Evolutionary conservation across 2,113 vertebrate species (phyloP), one percentile per base, ranked within the genome.

Genomic region (Diglossa brunneiventris): DNA sequence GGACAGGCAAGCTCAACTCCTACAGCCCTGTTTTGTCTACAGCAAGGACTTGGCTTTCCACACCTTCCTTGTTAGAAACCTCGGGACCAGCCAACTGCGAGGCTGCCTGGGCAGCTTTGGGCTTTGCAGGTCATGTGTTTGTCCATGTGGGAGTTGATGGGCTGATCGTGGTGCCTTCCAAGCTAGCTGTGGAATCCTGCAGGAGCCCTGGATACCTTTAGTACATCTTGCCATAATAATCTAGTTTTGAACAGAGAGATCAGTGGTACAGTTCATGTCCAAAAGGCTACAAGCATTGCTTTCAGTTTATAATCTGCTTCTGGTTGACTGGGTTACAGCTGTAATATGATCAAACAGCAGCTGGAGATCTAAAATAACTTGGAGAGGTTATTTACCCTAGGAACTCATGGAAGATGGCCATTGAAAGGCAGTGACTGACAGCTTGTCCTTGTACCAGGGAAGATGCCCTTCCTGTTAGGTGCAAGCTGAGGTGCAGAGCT

Each of bases 291-390:
- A 33, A 67, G 80, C 47, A n/a, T 77, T 95, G 68, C 61, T 75
- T 80, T 90, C 31, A 74, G 92, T 95, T 88, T 86, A 81, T 95
- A 53, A 83, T 90, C 75, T 94, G 85, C 42, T 92, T 67, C 69
- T 92, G 49, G 91, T 74, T 95, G 91, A 95, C 87, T 92, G 31
- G 50, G 84, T 97, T 97, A 93, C 95, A 94, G 85, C 64, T 84
- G 95, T 97, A 95, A 96, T 63, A 55, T 28, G 92, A 95, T 94
- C 94, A 90, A 94, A 69, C 70, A 92, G 82, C 89, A 95, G 89
- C 84, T 92, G 93, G 93, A 90, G 93, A 44, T 61, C 84, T 79
- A 92, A 95, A 95, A 89, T 95, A 92, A 69, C 81, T 89, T 41
- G 10, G 69, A 28, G 73, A 69, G 42, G 58, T 61, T 84, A 16